These are phyloP conservation scores for Spodoptera frugiperda DNA, from an alignment of 1,140 invertebrate genomes.

Conservation along the genomic window DNA sequence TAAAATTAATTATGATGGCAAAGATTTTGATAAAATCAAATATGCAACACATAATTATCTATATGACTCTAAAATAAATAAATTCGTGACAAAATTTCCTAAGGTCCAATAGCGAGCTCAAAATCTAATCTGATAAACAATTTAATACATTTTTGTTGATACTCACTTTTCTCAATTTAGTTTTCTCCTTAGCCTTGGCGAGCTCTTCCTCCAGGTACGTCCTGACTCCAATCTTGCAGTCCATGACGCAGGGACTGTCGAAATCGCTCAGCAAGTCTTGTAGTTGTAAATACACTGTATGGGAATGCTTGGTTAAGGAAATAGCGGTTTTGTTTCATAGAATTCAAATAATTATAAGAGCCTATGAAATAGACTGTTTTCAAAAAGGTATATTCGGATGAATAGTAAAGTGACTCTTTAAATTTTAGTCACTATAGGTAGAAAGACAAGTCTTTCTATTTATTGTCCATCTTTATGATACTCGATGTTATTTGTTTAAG, in stretches of 20 bases:
- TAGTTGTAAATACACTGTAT: constrained; percentile 92
- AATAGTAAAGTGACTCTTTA: too few species aligned
- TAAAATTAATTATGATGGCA: too few species aligned
- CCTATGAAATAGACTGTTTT: not conserved
- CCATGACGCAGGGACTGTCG: constrained; percentile 97
- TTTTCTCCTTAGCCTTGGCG: constrained; percentile 97
- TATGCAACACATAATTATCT: too few species aligned
- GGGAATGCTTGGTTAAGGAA: constrained; percentile 67
- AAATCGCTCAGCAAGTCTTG: constrained; percentile 97
- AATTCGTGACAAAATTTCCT: too few species aligned
- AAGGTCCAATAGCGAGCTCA: too few species aligned
- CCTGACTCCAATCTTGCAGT: constrained; percentile 97
- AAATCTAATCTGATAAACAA: not conserved
- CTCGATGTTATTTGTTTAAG: not conserved
- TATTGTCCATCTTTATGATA: not conserved
- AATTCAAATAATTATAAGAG: not conserved
- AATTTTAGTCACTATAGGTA: too few species aligned
- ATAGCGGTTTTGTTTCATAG: not conserved
- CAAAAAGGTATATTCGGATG: too few species aligned
- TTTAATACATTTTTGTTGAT: not conserved
- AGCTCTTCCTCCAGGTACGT: constrained; percentile 98
- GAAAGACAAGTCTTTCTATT: not conserved
- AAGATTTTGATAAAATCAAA: too few species aligned
- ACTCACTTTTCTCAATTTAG: constrained; percentile 94
- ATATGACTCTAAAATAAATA: too few species aligned